Conservation (phyloP, 2,888 invertebrate species). For the Tinea semifulvella region DNA sequence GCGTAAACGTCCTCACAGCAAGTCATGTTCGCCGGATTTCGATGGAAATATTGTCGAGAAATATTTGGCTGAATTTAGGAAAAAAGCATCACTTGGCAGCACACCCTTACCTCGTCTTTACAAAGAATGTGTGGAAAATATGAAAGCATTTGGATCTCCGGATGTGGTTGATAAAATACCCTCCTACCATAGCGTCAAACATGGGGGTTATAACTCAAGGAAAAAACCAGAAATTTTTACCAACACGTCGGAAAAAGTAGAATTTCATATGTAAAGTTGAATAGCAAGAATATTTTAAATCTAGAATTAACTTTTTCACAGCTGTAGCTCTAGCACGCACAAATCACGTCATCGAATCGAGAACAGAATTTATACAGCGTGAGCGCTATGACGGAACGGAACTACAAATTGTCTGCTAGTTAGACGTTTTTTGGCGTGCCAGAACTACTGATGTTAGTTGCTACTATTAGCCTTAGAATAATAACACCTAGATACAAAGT, state of each 20-base stretch:
- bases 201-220: background rate
- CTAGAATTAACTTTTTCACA: no score
- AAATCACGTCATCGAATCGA: no score
- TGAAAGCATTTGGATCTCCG: background rate
- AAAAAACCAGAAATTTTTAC: conserved; percentile 4
- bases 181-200: background rate
- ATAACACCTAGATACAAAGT: no score
- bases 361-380: no score
- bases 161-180: conserved; percentile 5
- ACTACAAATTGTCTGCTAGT: no score
- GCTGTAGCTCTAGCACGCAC: no score
- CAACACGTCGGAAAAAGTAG: background rate
- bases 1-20: background rate
- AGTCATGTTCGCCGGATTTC: conserved; percentile 1
- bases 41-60: conserved; percentile 8
- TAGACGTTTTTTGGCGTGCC: no score
- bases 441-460: no score
- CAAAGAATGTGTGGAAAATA: background rate
- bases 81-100: background rate
- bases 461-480: no score
- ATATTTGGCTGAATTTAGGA: background rate
- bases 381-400: no score
- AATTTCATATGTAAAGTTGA: conserved; percentile 4
- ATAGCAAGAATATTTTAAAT: no score
- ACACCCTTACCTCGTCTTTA: background rate